Conservation (phyloP, 2,888 invertebrate genomes). For the Dorcus hopei region DNA sequence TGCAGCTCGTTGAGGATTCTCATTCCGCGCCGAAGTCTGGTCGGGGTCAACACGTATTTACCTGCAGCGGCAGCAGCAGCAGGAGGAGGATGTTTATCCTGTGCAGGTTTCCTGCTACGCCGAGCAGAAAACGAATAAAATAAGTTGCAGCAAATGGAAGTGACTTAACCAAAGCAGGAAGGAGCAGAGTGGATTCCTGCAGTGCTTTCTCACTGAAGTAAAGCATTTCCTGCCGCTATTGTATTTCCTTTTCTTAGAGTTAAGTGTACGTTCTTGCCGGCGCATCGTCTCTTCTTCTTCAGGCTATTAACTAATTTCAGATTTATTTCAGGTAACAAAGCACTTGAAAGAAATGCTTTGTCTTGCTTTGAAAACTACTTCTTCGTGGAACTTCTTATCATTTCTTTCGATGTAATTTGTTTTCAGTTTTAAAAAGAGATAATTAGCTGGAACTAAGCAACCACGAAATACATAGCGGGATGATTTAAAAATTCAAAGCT, state of each 20-base stretch:
- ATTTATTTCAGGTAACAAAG: too few relatives aligned
- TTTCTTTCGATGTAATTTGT: too few relatives aligned
- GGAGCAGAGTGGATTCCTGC: constrained; percentile 34
- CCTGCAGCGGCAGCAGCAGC: not conserved
- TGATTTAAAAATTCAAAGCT: too few relatives aligned
- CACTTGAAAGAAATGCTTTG: too few relatives aligned
- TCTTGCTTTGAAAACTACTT: too few relatives aligned
- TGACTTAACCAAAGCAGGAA: constrained; percentile 31
- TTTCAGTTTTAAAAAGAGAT: too few relatives aligned
- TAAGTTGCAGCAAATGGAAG: constrained; percentile 18
- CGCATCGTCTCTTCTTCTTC: not conserved
- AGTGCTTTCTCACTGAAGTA: constrained; percentile 34
- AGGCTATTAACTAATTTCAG: too few relatives aligned
- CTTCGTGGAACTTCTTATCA: too few relatives aligned
- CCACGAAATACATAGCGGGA: too few relatives aligned
- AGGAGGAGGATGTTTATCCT: constrained; percentile 1
- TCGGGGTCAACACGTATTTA: not conserved
- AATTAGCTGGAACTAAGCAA: too few relatives aligned
- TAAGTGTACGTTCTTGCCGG: constrained; percentile 5
- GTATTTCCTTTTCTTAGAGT: constrained; percentile 10
- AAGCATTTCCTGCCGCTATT: constrained; percentile 33
- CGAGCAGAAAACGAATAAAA: constrained; percentile 4
- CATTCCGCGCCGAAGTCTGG: not conserved
- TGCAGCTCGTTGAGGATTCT: not conserved
- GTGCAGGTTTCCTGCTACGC: constrained; percentile 4